Percentiles rank a stretch among this genome's conserved stretches.
Conservation (phyloP, 2,113 vertebrate genomes). For the Ochotona curzoniae region DNA sequence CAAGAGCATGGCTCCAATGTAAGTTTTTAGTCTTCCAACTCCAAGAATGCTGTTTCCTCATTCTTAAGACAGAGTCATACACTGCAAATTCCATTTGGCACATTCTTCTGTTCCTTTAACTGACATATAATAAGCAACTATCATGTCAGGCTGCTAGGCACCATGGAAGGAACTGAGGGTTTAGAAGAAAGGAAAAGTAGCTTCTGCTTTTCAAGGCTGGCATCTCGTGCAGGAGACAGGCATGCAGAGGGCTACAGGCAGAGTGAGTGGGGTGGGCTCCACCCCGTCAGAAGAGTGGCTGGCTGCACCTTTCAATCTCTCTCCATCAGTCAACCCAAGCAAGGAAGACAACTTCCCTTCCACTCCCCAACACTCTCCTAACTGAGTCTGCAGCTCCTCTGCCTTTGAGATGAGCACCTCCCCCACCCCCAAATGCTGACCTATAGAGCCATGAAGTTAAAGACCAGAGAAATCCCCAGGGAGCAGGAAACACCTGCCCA, state of each 20-base stretch:
- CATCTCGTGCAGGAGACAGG: background rate
- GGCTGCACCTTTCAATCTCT: background rate
- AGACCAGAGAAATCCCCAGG: background rate
- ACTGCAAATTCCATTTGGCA: no score
- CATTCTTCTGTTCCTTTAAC: background rate
- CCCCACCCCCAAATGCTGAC: background rate
- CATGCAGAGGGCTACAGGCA: background rate
- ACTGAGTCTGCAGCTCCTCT: background rate
- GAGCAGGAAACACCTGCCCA: background rate
- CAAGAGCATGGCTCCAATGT: background rate
- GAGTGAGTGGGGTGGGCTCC: background rate
- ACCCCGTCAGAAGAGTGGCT: background rate
- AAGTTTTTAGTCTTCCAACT: background rate
- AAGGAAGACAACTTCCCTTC: background rate
- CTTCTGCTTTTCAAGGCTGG: background rate
- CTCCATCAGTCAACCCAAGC: background rate
- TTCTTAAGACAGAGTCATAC: background rate
- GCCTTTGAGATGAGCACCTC: background rate
- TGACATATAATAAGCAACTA: background rate
- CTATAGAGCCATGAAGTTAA: background rate
- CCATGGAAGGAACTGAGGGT: background rate
- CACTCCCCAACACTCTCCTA: rapidly evolving
- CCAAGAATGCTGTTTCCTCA: background rate
- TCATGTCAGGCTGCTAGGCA: background rate
- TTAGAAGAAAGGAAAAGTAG: background rate